Evolutionary conservation across 2,888 invertebrate species (phyloP), one percentile per base, ranked within the genome.

Genomic region (Andrena marginata): DNA sequence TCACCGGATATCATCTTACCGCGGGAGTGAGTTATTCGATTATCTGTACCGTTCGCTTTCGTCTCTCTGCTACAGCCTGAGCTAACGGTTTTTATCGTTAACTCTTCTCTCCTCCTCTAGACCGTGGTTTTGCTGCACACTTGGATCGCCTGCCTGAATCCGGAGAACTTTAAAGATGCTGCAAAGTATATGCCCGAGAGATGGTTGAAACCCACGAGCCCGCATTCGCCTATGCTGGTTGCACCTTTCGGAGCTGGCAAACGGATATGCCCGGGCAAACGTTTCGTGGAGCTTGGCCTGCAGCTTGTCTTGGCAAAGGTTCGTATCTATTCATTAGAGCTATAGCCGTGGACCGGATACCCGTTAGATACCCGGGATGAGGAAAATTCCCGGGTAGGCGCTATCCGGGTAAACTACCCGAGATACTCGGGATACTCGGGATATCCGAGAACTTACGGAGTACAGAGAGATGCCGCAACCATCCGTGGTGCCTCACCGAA

Each of bases 191-290:
- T 95, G 6, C 98, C 98, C 0, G 97, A 98, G 91, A 95, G 98
- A 56, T 98, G 98, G 98, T 90, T 97, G 31, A 90, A 90, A 87
- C 93, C 91, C 4, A 94, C 94, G 88, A 94, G 93, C 62, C 95
- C 96, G 80, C 91, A 94, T 87, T 96, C 97, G 7, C 95, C 96
- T 0, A 95, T 95, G 63, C 94, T 98, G 67, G 96, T 97, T 1
- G 96, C 96, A 7, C 97, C 98, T 0, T 98, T 98, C 93, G 98
- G 98, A 0, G 95, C 96, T 49, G 98, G 98, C 0, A 95, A 96
- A 70, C 95, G 98, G 63, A 97, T 97, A 94, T 98, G 98, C 92
- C 98, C 98, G 0, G 98, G 98, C 64, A 97, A 97, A 94, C 95
- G 97, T 80, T 97, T 98, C 92, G 97, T 97, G 2, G 97, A 97